Evolutionary conservation across 1,140 invertebrate species (phyloP).

Genomic region (Pomacea maculata): DNA sequence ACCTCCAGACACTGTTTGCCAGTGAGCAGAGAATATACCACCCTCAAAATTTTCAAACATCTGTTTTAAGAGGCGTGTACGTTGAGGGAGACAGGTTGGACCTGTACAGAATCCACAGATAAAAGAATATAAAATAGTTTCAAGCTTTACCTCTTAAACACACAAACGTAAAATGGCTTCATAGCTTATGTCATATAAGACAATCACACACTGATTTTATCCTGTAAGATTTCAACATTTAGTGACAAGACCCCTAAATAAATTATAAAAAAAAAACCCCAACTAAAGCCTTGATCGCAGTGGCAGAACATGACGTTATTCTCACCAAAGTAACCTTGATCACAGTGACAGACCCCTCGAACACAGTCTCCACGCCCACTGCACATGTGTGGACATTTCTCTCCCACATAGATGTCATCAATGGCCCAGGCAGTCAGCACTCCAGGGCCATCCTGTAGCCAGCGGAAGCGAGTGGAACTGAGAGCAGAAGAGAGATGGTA

Average conservation of each 20-base stretch:
- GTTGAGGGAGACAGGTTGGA: constrained; percentile 49
- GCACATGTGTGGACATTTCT: constrained; percentile 64
- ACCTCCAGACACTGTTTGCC: constrained; percentile 65
- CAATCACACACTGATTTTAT: too few species aligned
- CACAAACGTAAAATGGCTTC: too few species aligned
- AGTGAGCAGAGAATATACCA: constrained; percentile 56
- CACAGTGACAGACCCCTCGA: constrained; percentile 63
- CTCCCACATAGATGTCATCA: constrained; percentile 67
- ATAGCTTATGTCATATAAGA: too few species aligned
- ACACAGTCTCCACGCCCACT: constrained; percentile 65
- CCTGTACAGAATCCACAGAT: constrained; percentile 41
- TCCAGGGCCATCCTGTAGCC: constrained; percentile 57
- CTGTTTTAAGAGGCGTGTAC: constrained; percentile 41
- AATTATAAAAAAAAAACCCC: constrained; percentile 1
- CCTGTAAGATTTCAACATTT: too few species aligned
- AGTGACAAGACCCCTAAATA: neutral
- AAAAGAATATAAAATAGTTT: too few species aligned
- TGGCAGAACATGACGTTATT: constrained; percentile 51
- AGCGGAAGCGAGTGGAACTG: constrained; percentile 66
- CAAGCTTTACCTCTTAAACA: too few species aligned
- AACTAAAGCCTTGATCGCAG: constrained; percentile 56
- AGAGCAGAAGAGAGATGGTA: constrained; percentile 10
- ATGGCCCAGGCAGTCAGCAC: constrained; percentile 61
- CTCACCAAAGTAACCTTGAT: constrained; percentile 61
- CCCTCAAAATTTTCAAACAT: constrained; percentile 67